Percentiles rank a stretch among this genome's conserved stretches.
phyloP scores from a whole-genome alignment of 1,140 invertebrate genomes.

The Drosophila burlai region DNA sequence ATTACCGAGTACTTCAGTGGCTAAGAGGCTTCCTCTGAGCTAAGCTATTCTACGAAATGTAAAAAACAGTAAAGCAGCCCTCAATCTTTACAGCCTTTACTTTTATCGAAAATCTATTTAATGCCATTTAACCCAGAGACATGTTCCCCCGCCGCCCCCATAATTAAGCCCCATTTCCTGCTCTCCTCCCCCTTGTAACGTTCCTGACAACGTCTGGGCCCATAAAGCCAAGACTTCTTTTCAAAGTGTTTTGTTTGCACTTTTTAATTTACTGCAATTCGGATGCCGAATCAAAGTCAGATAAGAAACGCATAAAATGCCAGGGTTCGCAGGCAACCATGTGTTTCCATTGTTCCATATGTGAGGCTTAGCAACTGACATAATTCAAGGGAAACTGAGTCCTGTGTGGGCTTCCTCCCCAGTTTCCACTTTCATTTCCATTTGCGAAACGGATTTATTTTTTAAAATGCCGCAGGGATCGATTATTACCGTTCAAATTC shows the following conservation, averaged over 20 bases:
- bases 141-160: background rate
- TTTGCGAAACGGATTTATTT: slow-evolving; percentile 84
- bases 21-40: no score
- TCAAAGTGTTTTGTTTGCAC: slow-evolving; percentile 80
- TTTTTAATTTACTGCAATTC: slow-evolving; percentile 83
- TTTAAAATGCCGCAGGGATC: slow-evolving; percentile 85
- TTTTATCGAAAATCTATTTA: slow-evolving; percentile 14
- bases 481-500: slow-evolving; percentile 85
- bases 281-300: slow-evolving; percentile 72
- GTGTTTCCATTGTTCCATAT: slow-evolving; percentile 46
- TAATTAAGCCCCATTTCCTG: slow-evolving; percentile 25
- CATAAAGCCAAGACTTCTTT: slow-evolving; percentile 58
- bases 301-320: slow-evolving; percentile 79
- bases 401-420: slow-evolving; percentile 12
- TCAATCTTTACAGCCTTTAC: background rate
- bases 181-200: background rate
- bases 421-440: slow-evolving; percentile 55
- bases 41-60: background rate
- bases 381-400: slow-evolving; percentile 58
- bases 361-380: slow-evolving; percentile 66
- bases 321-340: slow-evolving; percentile 7
- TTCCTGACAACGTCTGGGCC: slow-evolving; percentile 35
- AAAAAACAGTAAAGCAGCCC: background rate
- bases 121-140: slow-evolving; percentile 5
- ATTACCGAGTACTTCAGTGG: no score